These are phyloP conservation scores for Montipora sp. DNA, from an alignment of 64 coral and sea anemone species.

Conservation along the genomic window DNA sequence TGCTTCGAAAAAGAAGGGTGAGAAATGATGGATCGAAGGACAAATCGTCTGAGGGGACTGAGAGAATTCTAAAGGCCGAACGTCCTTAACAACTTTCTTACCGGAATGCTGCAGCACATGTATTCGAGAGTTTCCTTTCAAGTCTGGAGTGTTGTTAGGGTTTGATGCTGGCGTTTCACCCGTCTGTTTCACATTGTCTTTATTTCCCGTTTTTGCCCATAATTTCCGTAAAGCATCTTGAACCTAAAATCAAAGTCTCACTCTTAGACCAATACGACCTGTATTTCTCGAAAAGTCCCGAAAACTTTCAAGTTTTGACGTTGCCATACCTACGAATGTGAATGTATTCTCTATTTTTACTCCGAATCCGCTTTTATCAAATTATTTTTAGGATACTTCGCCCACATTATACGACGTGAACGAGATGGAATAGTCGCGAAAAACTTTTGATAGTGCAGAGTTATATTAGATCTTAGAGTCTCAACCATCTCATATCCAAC, in stretches of 20 bases:
- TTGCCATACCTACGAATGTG: too few relatives aligned
- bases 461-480: too few relatives aligned
- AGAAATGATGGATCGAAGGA: not conserved
- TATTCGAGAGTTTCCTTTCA: not conserved
- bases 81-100: not conserved
- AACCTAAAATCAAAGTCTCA: not conserved
- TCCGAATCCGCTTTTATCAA: too few relatives aligned
- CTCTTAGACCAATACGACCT: too few relatives aligned
- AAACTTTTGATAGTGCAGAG: too few relatives aligned
- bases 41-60: not conserved
- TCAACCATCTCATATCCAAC: not conserved
- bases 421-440: too few relatives aligned
- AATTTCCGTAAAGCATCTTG: slow-evolving; percentile 4
- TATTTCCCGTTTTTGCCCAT: not conserved
- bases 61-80: not conserved
- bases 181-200: not conserved
- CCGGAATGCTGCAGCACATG: not conserved
- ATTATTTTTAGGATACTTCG: too few relatives aligned
- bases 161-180: not conserved
- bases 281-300: too few relatives aligned
- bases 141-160: not conserved
- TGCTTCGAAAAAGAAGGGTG: too few relatives aligned
- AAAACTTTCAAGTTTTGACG: too few relatives aligned
- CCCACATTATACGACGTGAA: too few relatives aligned
- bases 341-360: too few relatives aligned